Evolutionary conservation across 2,113 vertebrate genomes (phyloP), one percentile per base, ranked within the genome.

Genomic region (Globicephala melas): DNA sequence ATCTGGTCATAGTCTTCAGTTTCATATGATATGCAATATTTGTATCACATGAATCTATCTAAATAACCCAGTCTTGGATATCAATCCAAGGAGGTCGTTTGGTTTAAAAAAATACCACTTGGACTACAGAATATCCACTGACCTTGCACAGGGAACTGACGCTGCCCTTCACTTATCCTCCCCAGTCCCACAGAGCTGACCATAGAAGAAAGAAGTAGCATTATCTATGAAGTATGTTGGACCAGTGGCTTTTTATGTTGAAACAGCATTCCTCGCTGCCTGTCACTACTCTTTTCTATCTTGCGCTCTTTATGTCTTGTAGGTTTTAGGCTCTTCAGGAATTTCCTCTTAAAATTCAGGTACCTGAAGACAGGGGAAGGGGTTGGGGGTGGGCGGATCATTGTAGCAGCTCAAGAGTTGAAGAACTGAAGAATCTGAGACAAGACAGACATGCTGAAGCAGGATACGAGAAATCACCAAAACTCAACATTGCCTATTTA

Each of bases 61-160:
- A 89, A 92, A 93, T 74, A 95, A 60, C 38, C n/a, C 23, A 25
- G 82, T 60, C 55, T 87, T 96, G 89, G 89, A 92, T 88, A 76
- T 79, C 58, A 97, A 65, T 91, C 28, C 77, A 58, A 96, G 53
- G 33, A 86, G 15, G 70, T 83, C 62, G 76, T 62, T 79, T 89
- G 92, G 68, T 44, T 97, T 95, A 62, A 38, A 84, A 70, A 97
- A 94, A 63, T 88, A 80, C n/a, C 71, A 38, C 62, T 53, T 76
- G 53, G 23, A 47, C 73, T 77, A 28, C 33, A 58, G 62, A 60
- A 41, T 63, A 80, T 38, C 87, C 31, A n/a, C 62, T 76, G 77
- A 63, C 8, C 38, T 7, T 53, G 31, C 21, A 44, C 13, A 38
- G 71, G 60, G n/a, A 60, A n/a, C 60, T 23, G 47, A 44, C 3